Percentiles rank a stretch among this genome's conserved stretches.
These are phyloP conservation scores for Patagioenas fasciata DNA, from an alignment of 2,113 vertebrate species.

Conservation along the genomic window DNA sequence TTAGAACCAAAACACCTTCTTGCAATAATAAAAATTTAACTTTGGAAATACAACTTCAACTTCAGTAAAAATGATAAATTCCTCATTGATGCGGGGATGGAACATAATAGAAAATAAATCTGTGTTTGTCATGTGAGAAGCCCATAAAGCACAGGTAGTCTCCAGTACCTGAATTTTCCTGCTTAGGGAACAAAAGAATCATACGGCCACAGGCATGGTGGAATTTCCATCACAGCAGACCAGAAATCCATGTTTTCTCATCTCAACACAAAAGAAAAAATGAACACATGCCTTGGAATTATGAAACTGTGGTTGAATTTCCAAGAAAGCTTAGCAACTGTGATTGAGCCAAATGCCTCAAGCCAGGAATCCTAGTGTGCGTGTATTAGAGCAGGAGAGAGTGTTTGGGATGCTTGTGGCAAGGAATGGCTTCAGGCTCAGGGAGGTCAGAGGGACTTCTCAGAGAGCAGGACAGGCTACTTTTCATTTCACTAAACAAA, in stretches of 20 bases:
- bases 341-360: conserved; percentile 20
- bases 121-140: neutral
- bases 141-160: neutral
- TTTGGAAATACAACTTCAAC: neutral
- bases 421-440: neutral
- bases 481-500: neutral
- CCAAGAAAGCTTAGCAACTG: conserved; percentile 56
- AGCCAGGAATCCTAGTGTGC: neutral
- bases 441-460: neutral
- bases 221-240: conserved; percentile 42
- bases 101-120: neutral
- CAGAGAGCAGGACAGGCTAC: neutral
- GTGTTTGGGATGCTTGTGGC: neutral
- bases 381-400: neutral
- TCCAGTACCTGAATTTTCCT: neutral
- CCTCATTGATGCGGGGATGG: neutral
- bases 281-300: conserved; percentile 24
- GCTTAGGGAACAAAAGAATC: neutral
- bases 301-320: conserved; percentile 57
- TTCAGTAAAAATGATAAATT: neutral
- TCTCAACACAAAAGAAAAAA: neutral
- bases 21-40: neutral
- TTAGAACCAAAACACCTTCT: neutral
- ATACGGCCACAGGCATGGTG: rapidly evolving
- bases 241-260: conserved; percentile 44